Percentiles rank a stretch among this genome's conserved stretches.
These are phyloP conservation scores for Penaeus monodon DNA, from an alignment of 2,888 invertebrate species.

Conservation along the genomic window DNA sequence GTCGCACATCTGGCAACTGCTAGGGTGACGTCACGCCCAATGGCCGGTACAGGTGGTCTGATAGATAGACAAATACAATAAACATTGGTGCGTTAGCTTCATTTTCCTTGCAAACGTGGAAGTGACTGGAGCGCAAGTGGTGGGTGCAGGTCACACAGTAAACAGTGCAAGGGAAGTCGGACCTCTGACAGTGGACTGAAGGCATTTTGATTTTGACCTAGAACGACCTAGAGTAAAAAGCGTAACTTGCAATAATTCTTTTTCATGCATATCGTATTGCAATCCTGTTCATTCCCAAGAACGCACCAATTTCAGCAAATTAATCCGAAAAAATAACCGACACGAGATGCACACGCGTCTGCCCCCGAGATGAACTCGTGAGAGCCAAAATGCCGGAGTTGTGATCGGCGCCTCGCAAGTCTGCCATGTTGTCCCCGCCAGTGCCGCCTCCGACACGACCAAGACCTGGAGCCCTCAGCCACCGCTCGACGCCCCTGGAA, in stretches of 20 bases:
- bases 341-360: background rate
- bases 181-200: constrained; percentile 44
- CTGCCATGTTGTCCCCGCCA: constrained; percentile 52
- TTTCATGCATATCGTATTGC: constrained; percentile 10
- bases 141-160: constrained; percentile 55
- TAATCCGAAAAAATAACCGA: background rate
- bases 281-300: background rate
- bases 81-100: constrained; percentile 62
- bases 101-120: constrained; percentile 62
- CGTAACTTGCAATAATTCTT: constrained; percentile 18
- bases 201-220: constrained; percentile 11
- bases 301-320: background rate
- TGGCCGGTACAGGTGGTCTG: constrained; percentile 61
- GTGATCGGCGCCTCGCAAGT: constrained; percentile 27
- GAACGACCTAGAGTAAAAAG: constrained; percentile 15
- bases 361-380: constrained; percentile 8
- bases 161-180: constrained; percentile 56
- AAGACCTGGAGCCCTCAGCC: background rate
- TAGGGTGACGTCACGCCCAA: constrained; percentile 56
- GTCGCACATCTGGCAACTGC: constrained; percentile 31
- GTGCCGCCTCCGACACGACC: background rate
- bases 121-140: constrained; percentile 59
- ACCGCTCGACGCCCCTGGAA: background rate
- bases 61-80: constrained; percentile 62
- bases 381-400: constrained; percentile 49